These are phyloP conservation scores for Apistogramma diplotaenia DNA, from an alignment of 2,113 vertebrate genomes.

Conservation along the genomic window DNA sequence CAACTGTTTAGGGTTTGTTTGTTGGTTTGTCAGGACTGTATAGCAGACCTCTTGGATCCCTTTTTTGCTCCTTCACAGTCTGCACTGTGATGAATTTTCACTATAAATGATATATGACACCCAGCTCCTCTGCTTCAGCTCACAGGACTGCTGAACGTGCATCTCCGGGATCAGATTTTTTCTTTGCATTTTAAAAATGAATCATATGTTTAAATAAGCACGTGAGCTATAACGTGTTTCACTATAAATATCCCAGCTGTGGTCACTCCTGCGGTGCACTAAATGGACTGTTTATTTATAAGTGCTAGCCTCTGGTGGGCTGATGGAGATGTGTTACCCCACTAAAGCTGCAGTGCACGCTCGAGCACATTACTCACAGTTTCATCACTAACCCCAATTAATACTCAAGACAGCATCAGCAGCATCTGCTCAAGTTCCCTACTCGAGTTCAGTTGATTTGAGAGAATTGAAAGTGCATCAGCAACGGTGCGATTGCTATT, in stretches of 20 bases:
- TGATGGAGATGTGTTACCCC: conserved; percentile 8
- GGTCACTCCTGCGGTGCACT: conserved; percentile 47
- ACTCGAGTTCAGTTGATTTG: neutral
- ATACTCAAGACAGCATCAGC: conserved; percentile 33
- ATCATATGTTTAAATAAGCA: conserved; percentile 27
- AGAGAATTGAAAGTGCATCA: conserved; percentile 24
- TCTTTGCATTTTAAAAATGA: neutral
- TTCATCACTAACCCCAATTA: conserved; percentile 62
- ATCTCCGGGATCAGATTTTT: neutral
- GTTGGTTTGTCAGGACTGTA: neutral
- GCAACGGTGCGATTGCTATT: conserved; percentile 7
- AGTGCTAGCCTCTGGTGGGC: conserved; percentile 6
- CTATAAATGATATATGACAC: neutral
- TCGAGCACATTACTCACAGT: conserved; percentile 46
- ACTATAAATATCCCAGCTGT: conserved; percentile 43
- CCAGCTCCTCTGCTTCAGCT: neutral
- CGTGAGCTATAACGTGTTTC: conserved; percentile 19
- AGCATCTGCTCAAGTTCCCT: conserved; percentile 44
- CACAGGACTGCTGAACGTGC: neutral
- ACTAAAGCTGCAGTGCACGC: conserved; percentile 13
- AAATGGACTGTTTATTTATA: conserved; percentile 57
- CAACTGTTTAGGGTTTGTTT: neutral
- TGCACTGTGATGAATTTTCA: too few relatives aligned
- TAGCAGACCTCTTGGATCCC: neutral
- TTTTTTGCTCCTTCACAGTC: neutral